Conservation (phyloP, 2,888 invertebrate species). For the Galeruca laticollis region DNA sequence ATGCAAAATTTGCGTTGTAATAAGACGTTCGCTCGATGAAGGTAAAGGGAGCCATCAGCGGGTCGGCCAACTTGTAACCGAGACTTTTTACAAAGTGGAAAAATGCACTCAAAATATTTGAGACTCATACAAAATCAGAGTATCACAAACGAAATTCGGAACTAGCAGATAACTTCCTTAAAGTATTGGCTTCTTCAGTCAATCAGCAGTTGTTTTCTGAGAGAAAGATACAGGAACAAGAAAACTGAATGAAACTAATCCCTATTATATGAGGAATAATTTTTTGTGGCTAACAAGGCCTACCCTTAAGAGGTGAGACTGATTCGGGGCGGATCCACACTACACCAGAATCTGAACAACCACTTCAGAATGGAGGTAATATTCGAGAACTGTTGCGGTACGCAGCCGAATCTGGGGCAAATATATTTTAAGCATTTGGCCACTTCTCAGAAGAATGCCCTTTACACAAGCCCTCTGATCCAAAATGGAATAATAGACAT, state of each 20-base stretch:
- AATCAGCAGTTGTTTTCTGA: too few relatives aligned
- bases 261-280: constrained; percentile 3
- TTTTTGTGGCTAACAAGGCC: neutral
- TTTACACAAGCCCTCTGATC: constrained; percentile 6
- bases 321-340: neutral
- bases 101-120: constrained; percentile 20
- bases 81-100: constrained; percentile 4
- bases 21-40: constrained; percentile 16
- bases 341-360: neutral
- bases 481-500: too few relatives aligned
- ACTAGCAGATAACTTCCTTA: neutral
- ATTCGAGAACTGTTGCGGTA: constrained; percentile 5
- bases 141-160: neutral
- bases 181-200: constrained; percentile 7
- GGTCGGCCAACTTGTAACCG: constrained; percentile 4
- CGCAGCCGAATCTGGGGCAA: neutral
- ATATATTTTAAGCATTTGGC: constrained; percentile 8
- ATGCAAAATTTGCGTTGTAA: constrained; percentile 15
- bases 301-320: too few relatives aligned
- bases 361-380: constrained; percentile 14
- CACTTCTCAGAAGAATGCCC: constrained; percentile 20
- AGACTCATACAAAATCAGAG: neutral
- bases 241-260: constrained; percentile 5
- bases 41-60: constrained; percentile 10
- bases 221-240: constrained; percentile 1